These are phyloP conservation scores for Acrobasis repandana DNA, from an alignment of 2,888 invertebrate genomes.

Conservation along the genomic window DNA sequence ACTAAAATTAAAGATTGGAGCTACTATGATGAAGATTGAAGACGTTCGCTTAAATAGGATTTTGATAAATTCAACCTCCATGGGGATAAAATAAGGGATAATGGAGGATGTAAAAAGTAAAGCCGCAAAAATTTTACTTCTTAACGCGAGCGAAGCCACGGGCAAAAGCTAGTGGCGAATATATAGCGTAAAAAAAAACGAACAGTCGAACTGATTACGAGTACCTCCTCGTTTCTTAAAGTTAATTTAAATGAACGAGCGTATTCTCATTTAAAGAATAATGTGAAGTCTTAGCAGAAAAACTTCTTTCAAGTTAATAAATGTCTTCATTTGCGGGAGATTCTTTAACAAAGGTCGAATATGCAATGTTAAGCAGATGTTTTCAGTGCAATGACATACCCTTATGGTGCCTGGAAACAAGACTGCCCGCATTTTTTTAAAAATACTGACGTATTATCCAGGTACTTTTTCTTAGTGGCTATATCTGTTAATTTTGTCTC, in stretches of 20 bases:
- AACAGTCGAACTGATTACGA: no score
- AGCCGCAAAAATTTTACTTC: no score
- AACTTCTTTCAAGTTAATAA: background rate
- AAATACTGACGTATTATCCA: background rate
- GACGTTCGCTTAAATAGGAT: no score
- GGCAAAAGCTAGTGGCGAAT: no score
- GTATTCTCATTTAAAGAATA: background rate
- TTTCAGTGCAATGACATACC: background rate
- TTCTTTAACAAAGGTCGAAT: background rate
- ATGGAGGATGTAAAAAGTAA: no score
- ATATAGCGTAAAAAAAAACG: no score
- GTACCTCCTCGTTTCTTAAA: no score
- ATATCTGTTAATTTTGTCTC: background rate
- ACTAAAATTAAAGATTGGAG: no score
- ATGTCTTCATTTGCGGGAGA: background rate
- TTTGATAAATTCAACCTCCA: no score
- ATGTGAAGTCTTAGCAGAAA: background rate
- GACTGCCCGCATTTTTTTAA: slow-evolving; percentile 1
- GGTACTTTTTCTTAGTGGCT: background rate
- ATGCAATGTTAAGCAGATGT: slow-evolving; percentile 2
- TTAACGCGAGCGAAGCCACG: no score
- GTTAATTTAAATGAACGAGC: background rate
- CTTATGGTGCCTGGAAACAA: background rate
- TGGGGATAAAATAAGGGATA: no score
- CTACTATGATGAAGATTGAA: no score